Evolutionary conservation across 2,888 invertebrate species (phyloP), one percentile per base, ranked within the genome.

Genomic region (Nycteola revayana): DNA sequence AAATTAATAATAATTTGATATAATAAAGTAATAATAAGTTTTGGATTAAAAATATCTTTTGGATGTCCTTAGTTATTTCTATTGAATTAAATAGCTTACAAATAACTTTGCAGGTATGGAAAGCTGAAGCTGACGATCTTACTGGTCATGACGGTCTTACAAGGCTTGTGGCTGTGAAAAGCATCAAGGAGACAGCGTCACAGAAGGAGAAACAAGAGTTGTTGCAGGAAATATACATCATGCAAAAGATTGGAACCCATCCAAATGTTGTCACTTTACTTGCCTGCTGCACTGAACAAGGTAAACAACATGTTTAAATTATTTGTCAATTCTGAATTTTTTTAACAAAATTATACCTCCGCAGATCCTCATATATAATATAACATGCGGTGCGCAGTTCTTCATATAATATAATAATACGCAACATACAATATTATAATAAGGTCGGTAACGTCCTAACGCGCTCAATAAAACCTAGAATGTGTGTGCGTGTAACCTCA

Each of bases 161-260:
- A 9, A 88, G 94, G 37, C 90, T 94, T 42, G 96, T 96, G n/a
- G 96, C 96, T 2, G 95, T 96, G 4, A 96, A 96, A 75, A 94
- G 93, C 6, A 93, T 95, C 33, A 94, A 95, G 65, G 94, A 94
- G 52, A 93, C 93, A 22, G 94, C 95, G 4, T 92, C 94, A 9
- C 93, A 93, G 52, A 92, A 93, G 43, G 95, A 95, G 56, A 94
- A 94, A 59, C 93, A 94, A 48, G 95, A 94, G 64, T 79, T 94
- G 11, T 83, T 93, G 17, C 90, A 93, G 23, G 94, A 94, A 63
- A 88, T 94, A 39, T 91, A 92, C 52, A 94, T 96, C 36, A 95
- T 96, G 94, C 94, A 95, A 71, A 94, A 94, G 66, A 90, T 96
- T 36, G 94, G 94, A 10, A 93, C 93, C 1, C 96, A 96, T 82